These are phyloP conservation scores for Parazoanthus swiftii DNA, from an alignment of 92 coral and sea anemone genomes.

Conservation along the genomic window DNA sequence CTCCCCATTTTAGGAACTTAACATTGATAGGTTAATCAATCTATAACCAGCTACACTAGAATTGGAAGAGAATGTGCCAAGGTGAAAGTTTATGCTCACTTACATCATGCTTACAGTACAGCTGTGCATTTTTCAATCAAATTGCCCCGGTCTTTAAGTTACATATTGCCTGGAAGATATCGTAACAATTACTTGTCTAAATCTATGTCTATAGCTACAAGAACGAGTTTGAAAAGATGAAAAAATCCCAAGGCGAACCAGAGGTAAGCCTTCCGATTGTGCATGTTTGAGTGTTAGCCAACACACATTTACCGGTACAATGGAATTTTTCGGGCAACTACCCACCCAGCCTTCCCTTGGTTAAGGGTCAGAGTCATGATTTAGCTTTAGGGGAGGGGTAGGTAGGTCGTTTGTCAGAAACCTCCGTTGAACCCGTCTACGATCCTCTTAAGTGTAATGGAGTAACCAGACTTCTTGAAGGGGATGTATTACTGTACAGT, in stretches of 20 bases:
- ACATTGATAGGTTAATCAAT: background rate
- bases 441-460: too few species aligned
- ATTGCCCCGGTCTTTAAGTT: background rate
- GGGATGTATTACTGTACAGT: too few species aligned
- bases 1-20: background rate
- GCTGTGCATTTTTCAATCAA: background rate
- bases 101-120: background rate
- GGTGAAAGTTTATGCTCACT: background rate
- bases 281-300: too few species aligned
- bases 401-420: too few species aligned
- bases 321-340: too few species aligned
- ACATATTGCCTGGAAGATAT: too few species aligned
- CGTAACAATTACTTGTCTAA: background rate
- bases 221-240: slow-evolving; percentile 83
- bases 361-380: too few species aligned
- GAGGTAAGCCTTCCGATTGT: slow-evolving; percentile 34
- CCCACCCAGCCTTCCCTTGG: too few species aligned
- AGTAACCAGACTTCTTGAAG: too few species aligned
- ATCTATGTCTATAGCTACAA: slow-evolving; percentile 55
- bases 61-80: background rate
- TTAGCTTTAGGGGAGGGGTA: too few species aligned
- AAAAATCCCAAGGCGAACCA: slow-evolving; percentile 49
- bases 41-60: background rate
- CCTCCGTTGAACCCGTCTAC: background rate
- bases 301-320: too few species aligned